A percentile compares a stretch with the other conserved stretches of the same genome.
These are phyloP conservation scores for Sclerurus mexicanus DNA, from an alignment of 2,113 vertebrate species.

Conservation along the genomic window DNA sequence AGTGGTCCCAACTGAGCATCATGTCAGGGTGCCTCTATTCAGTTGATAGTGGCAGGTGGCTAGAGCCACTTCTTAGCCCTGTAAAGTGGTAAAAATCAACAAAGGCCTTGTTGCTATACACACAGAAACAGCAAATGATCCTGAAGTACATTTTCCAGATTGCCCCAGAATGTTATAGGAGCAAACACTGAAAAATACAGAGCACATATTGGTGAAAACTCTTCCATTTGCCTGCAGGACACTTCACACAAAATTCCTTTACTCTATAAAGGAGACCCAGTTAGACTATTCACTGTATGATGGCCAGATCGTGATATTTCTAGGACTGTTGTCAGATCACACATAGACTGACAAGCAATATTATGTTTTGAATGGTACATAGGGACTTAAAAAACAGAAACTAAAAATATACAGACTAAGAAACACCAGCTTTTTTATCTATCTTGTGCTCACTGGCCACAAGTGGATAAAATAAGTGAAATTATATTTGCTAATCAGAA, in stretches of 20 bases:
- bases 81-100: constrained; percentile 36
- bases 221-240: background rate
- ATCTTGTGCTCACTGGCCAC: background rate
- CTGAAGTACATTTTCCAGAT: background rate
- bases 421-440: background rate
- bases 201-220: background rate
- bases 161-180: background rate
- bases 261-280: background rate
- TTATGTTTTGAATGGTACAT: background rate
- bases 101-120: background rate
- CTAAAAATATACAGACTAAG: background rate
- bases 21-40: constrained; percentile 15
- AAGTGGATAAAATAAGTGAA: background rate
- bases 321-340: background rate
- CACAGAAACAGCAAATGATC: background rate
- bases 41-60: background rate
- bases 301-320: background rate
- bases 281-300: background rate
- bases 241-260: background rate
- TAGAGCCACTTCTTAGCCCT: background rate
- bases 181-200: background rate
- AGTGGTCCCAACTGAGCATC: background rate
- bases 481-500: background rate
- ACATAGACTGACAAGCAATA: background rate
- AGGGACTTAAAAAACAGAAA: background rate